Evolutionary conservation across 2,888 invertebrate genomes (phyloP).

Genomic region (Xylocampa areola): DNA sequence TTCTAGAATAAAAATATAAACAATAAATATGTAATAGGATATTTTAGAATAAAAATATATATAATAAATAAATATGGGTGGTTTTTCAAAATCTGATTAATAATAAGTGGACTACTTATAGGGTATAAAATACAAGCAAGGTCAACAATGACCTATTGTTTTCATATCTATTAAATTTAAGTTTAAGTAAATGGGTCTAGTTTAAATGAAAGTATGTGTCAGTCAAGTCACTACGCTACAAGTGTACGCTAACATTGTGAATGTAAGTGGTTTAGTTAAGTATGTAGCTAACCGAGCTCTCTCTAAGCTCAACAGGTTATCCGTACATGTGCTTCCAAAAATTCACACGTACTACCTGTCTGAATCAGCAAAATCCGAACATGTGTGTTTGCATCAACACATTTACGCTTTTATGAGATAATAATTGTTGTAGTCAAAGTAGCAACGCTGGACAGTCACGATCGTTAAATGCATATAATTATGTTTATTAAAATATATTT

Average conservation of each 20-base stretch:
- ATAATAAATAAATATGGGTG: no score
- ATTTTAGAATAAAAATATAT: no score
- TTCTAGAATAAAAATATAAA: no score
- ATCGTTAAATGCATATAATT: conserved; percentile 64
- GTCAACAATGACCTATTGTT: no score
- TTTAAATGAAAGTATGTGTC: no score
- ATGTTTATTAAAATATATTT: conserved; percentile 77
- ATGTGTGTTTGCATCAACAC: conserved; percentile 18
- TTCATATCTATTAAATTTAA: no score
- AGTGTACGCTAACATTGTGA: background rate
- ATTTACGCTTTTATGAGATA: conserved; percentile 21
- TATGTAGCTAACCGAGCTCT: conserved; percentile 19
- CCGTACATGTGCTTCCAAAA: conserved; percentile 24
- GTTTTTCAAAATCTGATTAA: no score
- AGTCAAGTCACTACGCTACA: no score
- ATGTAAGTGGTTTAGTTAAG: background rate
- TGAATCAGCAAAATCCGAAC: background rate
- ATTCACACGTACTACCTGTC: background rate
- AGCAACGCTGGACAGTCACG: conserved; percentile 31
- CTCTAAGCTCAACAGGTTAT: conserved; percentile 50
- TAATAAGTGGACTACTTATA: no score
- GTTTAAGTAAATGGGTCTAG: no score
- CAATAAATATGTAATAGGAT: no score
- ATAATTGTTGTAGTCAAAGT: conserved; percentile 7
- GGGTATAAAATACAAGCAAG: no score